Base-by-base conservation (phyloP, 2,113 vertebrate species). In the Hippocampus mohnikei region DNA sequence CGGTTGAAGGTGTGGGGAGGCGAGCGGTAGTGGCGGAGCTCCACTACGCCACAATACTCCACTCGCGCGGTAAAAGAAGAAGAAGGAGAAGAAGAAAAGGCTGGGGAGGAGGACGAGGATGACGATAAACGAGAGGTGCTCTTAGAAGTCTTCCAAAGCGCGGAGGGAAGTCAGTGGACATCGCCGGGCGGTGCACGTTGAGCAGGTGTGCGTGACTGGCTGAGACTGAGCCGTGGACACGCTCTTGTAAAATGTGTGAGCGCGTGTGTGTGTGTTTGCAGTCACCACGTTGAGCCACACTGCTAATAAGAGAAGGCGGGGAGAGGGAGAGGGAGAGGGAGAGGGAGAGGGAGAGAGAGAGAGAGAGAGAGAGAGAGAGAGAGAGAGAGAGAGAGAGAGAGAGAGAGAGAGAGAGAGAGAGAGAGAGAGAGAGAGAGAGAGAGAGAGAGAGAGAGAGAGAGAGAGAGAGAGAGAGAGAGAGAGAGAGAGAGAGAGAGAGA, bases 101-200 rank as follows among this genome's bases (percentile, higher is more conserved):
- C 2, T 12, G 59, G 9, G 20, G 50, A 52, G 18, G 20, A 37
- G 33, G 33, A 37, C 5, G 33, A 56, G 23, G 61, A 41, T 41
- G 61, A 42, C 3, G 29, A 37, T 15, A n/a, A 63, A n/a, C 25
- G 8, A 27, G 74, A 75, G 72, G 53, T 70, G 81, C 79, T 75
- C 77, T 79, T 42, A 75, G 61, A 72, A 76, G 76, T 74, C 74
- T 89, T 81, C 80, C 87, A 82, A 85, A 84, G 84, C 82, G 75
- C 84, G 84, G 85, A 83, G 78, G 82, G 18, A 27, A 29, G 48
- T 37, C 46, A 21, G 66, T 55, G 46, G 29, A 65, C 63, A 65
- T 65, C n/a, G 41, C 63, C 25, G 41, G 42, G 15, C 72, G 9
- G 53, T 37, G 66, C 72, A 16, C 58, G 66, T 15, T 15, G 70